Base-by-base conservation (phyloP, 2,888 invertebrate species). In the Polymixis lichenea region DNA sequence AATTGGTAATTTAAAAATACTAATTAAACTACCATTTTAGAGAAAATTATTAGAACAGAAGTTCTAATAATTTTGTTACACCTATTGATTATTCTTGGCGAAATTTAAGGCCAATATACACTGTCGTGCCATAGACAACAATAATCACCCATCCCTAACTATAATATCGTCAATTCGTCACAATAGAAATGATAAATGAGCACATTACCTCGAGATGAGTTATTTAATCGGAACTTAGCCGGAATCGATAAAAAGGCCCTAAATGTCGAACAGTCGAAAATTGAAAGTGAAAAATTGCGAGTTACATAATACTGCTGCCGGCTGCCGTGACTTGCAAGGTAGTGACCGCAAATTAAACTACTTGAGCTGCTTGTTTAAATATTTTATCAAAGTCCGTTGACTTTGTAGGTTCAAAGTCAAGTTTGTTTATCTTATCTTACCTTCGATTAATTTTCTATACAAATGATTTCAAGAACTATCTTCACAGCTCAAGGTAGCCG, bases 371-470 rank as follows among this genome's bases (percentile, higher is more conserved):
- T 55, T 61, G 32, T 61, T n/a, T 22, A 43, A 53, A 60, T 53
- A 69, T 62, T 77, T 61, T n/a, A 32, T 19, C 49, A 28, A 49
- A 76, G 70, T 69, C 28, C 77, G 55, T 70, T 77, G 77, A 76
- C 77, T 62, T 70, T 62, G 13, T 5, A 15, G 22, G 38, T 38
- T 77, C 77, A 77, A 70, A 62, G 77, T 71, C 62, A 77, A 77
- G 55, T 62, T 77, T 77, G 49, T 56, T 77, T 70, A 38, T 70
- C 32, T 67, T 60, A 25, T 49, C 76, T 55, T 38, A 61, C 5
- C 25, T 19, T 75, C 17, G 17, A 61, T 13, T 11, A 46, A 25
- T 75, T 75, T 22, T 53, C 17, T 13, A n/a, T 46, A 13, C 11
- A 55, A 74, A 56, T 28, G 6, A 8, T 19, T 58, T n/a, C 9